A percentile compares a stretch with the other conserved stretches of the same genome.
Conservation (phyloP, 2,113 vertebrate genomes). For the Bos taurus region ARS-UCD2.0 NC_037334.1:78379001-78379500, state of each 20-base stretch:
- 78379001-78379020: background rate
- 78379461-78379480: background rate
- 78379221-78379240: background rate
- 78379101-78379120: background rate
- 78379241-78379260: background rate
- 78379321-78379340: too few species aligned
- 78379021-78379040: background rate
- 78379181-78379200: background rate
- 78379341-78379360: background rate
- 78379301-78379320: background rate
- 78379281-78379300: background rate
- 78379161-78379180: background rate
- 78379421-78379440: background rate
- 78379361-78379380: background rate
- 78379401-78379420: background rate
- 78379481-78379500: too few species aligned
- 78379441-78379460: background rate
- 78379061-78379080: background rate
- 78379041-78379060: background rate
- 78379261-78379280: accelerated
- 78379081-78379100: background rate
- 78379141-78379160: background rate
- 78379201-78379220: background rate
- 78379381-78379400: background rate
- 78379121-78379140: background rate